Conservation (phyloP, 2,113 vertebrate genomes). For the Festucalex cinctus region DNA sequence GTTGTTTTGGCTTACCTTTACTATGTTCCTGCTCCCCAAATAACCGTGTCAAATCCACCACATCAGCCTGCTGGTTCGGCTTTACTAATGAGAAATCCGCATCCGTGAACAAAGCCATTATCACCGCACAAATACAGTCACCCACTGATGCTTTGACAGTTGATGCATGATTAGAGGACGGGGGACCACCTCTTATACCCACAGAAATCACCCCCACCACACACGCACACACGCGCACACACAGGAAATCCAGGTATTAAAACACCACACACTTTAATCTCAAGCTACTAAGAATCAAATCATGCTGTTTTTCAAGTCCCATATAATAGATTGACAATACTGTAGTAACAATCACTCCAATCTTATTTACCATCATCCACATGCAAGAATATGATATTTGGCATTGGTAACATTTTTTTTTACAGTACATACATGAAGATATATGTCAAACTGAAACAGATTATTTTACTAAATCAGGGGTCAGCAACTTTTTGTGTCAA, state of each 20-base stretch:
- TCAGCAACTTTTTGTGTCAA: too few relatives aligned
- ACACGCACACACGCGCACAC: conserved; percentile 8
- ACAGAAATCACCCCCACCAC: conserved; percentile 1
- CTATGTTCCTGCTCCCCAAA: conserved; percentile 43
- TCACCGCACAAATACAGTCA: not conserved
- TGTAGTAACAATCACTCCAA: not conserved
- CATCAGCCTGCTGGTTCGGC: conserved; percentile 36
- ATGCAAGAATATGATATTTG: not conserved
- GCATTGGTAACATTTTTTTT: not conserved
- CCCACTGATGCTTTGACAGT: not conserved
- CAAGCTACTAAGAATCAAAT: not conserved
- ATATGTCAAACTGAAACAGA: not conserved
- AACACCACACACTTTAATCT: conserved; percentile 21
- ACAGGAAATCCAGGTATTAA: conserved; percentile 19
- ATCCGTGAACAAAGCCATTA: conserved; percentile 63
- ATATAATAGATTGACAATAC: not conserved
- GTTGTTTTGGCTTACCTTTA: conserved; percentile 50
- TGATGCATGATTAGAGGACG: conserved; percentile 19
- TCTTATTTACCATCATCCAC: not conserved
- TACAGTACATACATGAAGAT: not conserved
- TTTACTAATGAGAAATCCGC: conserved; percentile 43
- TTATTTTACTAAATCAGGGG: not conserved
- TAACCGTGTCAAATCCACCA: conserved; percentile 47
- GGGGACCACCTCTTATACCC: conserved; percentile 44
- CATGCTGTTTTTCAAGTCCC: conserved; percentile 1